Conservation (phyloP, 2,888 invertebrate genomes). For the Thumatha senex region DNA sequence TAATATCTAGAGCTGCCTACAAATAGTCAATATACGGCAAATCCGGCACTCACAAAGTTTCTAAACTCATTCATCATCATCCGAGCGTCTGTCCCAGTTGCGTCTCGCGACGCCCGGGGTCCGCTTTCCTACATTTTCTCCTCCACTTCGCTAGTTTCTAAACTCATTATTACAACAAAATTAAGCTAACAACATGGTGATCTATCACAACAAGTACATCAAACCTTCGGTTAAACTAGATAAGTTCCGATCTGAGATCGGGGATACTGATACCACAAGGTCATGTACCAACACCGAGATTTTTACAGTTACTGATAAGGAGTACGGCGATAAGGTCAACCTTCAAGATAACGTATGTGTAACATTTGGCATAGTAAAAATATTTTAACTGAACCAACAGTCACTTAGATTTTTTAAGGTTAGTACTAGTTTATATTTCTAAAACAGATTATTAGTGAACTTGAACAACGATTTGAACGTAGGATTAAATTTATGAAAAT, state of each 20-base stretch:
- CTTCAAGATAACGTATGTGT: conserved; percentile 45
- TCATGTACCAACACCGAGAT: conserved; percentile 37
- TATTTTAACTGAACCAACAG: not conserved
- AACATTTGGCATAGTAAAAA: conserved; percentile 13
- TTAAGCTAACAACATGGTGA: conserved; percentile 5
- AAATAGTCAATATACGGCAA: not conserved
- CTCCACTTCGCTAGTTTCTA: too few relatives aligned
- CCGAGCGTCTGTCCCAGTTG: too few relatives aligned
- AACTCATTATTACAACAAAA: too few relatives aligned
- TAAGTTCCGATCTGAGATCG: conserved; percentile 27
- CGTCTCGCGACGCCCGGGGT: too few relatives aligned
- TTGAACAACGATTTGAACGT: too few relatives aligned
- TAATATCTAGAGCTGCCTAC: not conserved
- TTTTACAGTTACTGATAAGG: conserved; percentile 52
- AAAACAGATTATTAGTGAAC: too few relatives aligned
- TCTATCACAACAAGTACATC: conserved; percentile 29
- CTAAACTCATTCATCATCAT: too few relatives aligned
- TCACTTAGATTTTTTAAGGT: not conserved
- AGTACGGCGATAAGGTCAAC: conserved; percentile 34
- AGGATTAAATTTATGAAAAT: too few relatives aligned
- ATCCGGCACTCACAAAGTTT: too few relatives aligned
- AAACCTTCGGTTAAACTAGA: conserved; percentile 19
- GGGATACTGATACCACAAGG: conserved; percentile 23
- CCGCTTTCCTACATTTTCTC: too few relatives aligned
- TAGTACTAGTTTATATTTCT: too few relatives aligned